These are phyloP conservation scores for Marisa cornuarietis DNA, from an alignment of 1,140 invertebrate species.

Conservation along the genomic window DNA sequence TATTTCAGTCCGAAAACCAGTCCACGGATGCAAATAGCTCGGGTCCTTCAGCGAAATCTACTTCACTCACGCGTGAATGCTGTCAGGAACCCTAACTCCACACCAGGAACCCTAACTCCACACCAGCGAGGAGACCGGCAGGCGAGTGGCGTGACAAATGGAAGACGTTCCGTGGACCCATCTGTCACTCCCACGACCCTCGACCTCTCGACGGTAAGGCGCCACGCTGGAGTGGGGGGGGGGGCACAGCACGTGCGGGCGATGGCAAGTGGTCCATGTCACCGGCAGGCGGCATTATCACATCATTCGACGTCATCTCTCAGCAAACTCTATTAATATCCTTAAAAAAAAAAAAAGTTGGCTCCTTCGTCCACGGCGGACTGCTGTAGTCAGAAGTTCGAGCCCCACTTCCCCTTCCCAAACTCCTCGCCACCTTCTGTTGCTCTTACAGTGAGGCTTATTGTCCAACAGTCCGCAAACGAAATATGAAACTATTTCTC, in stretches of 20 bases:
- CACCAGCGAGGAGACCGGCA: background rate
- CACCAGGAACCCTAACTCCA: constrained; percentile 1
- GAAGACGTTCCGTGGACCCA: background rate
- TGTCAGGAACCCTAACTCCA: background rate
- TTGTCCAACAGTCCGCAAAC: no score
- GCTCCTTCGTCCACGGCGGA: no score
- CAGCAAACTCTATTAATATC: no score
- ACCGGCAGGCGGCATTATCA: background rate
- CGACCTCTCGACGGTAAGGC: background rate
- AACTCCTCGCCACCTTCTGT: no score
- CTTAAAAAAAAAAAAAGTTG: no score
- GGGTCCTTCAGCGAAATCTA: background rate
- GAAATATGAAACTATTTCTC: no score
- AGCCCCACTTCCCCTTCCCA: no score
- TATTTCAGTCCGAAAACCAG: background rate
- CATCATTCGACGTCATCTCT: constrained; percentile 1
- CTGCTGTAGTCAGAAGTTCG: no score
- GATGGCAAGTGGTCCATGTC: background rate
- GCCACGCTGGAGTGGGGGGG: background rate
- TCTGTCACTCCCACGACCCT: constrained; percentile 9
- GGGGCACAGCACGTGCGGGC: background rate
- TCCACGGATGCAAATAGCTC: background rate
- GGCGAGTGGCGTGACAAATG: background rate
- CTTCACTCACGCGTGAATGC: background rate
- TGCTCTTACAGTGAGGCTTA: no score